phyloP scores from a whole-genome alignment of 2,888 invertebrate species.

The Eledona agricola region DNA sequence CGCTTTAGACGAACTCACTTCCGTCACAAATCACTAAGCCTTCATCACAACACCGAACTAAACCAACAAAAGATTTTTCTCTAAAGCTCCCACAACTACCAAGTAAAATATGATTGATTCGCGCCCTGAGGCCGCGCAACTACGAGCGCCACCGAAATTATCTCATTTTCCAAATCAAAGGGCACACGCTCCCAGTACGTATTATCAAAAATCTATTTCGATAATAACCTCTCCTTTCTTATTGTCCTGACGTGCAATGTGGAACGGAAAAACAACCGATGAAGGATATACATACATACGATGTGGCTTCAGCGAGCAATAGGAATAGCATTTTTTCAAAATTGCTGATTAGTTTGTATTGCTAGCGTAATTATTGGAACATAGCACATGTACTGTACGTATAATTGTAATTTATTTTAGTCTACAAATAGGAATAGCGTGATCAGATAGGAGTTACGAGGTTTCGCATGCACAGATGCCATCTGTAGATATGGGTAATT shows the following conservation, averaged over 20 bases:
- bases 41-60: conserved; percentile 11
- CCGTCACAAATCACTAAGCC: conserved; percentile 22
- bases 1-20: conserved; percentile 24
- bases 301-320: too few species aligned
- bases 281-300: too few species aligned
- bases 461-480: conserved; percentile 52
- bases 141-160: conserved; percentile 31
- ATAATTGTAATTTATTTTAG: conserved; percentile 51
- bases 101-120: conserved; percentile 28
- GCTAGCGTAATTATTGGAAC: conserved; percentile 34
- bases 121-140: conserved; percentile 16
- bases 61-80: conserved; percentile 17
- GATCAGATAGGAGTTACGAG: conserved; percentile 51
- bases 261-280: too few species aligned
- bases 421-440: conserved; percentile 52
- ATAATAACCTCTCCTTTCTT: conserved; percentile 27
- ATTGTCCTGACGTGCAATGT: conserved; percentile 15
- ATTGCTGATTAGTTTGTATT: too few species aligned
- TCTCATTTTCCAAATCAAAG: conserved; percentile 26
- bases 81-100: conserved; percentile 6
- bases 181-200: conserved; percentile 6
- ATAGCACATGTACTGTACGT: conserved; percentile 41
- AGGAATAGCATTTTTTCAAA: too few species aligned
- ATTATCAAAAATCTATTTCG: conserved; percentile 26
- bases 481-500: conserved; percentile 53